Conservation (phyloP, 2,797 vertebrate genomes). For the Paguma larvata region DNA sequence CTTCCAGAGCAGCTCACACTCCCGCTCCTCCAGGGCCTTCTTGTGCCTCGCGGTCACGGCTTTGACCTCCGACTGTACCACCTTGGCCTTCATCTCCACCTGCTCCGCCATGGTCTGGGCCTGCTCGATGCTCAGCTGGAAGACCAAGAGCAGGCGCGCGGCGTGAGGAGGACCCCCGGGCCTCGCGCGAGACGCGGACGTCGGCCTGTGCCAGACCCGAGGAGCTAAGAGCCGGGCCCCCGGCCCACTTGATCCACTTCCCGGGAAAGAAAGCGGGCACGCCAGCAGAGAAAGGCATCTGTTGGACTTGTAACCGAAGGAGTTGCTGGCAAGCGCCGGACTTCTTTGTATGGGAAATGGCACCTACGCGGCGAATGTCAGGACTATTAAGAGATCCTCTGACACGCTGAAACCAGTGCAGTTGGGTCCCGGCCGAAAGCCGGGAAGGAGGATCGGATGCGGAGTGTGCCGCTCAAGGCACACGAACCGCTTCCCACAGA, state of each 20-base stretch:
- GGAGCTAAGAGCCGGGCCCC: neutral
- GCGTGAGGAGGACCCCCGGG: neutral
- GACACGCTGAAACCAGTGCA: neutral
- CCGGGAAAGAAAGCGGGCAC: neutral
- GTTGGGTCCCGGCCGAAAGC: neutral
- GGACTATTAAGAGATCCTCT: neutral
- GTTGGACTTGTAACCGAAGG: conserved; percentile 13
- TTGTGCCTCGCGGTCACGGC: conserved; percentile 96
- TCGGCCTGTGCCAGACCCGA: neutral
- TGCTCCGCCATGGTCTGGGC: conserved; percentile 98
- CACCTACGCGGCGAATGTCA: neutral
- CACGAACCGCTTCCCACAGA: neutral
- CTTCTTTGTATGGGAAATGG: conserved; percentile 7
- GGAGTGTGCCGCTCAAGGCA: neutral
- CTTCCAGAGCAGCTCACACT: conserved; percentile 99
- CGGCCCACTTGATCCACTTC: neutral
- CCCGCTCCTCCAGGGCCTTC: conserved; percentile 97
- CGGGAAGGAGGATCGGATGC: neutral
- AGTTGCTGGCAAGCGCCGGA: neutral
- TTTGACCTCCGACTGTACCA: conserved; percentile 98
- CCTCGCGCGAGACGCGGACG: neutral
- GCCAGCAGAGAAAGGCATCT: neutral
- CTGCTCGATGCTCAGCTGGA: conserved; percentile 98
- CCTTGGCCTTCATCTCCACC: conserved; percentile 98
- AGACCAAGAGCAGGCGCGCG: neutral